Percentiles rank a stretch among this genome's conserved stretches.
Conservation (phyloP, 2,888 invertebrate genomes). For the Pristionchus japonicus region DNA sequence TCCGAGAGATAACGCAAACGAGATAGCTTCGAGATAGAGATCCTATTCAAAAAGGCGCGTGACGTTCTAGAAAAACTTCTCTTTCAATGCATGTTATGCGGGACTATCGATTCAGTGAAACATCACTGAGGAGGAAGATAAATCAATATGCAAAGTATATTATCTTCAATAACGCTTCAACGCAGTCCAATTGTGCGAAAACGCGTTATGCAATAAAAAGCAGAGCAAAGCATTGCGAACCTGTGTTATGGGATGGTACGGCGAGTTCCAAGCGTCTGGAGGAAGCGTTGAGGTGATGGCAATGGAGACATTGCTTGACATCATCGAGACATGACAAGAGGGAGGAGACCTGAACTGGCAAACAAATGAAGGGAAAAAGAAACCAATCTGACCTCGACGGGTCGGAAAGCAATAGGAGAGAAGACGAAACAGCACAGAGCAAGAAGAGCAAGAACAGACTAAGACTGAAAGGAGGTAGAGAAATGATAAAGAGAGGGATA, state of each 20-base stretch:
- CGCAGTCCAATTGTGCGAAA: no score
- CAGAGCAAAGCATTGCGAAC: no score
- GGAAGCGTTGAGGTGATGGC: neutral
- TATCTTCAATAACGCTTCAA: neutral
- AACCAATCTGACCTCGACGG: neutral
- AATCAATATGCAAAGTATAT: neutral
- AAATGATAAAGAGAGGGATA: neutral
- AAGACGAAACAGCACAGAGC: neutral
- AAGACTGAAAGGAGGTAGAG: neutral
- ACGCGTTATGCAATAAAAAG: neutral
- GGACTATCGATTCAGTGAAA: neutral
- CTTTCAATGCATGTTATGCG: neutral
- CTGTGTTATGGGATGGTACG: constrained; percentile 42
- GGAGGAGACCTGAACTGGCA: neutral
- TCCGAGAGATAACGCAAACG: neutral
- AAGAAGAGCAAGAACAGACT: neutral
- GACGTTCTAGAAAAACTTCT: neutral
- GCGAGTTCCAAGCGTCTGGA: constrained; percentile 44
- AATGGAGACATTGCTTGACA: constrained; percentile 15
- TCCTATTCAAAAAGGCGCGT: neutral
- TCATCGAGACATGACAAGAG: constrained; percentile 20
- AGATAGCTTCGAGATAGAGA: neutral
- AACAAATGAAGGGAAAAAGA: neutral
- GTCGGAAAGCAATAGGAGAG: neutral
- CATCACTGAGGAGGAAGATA: neutral